Conservation (phyloP, 2,888 invertebrate species). For the Ormyrus pomaceus region DNA sequence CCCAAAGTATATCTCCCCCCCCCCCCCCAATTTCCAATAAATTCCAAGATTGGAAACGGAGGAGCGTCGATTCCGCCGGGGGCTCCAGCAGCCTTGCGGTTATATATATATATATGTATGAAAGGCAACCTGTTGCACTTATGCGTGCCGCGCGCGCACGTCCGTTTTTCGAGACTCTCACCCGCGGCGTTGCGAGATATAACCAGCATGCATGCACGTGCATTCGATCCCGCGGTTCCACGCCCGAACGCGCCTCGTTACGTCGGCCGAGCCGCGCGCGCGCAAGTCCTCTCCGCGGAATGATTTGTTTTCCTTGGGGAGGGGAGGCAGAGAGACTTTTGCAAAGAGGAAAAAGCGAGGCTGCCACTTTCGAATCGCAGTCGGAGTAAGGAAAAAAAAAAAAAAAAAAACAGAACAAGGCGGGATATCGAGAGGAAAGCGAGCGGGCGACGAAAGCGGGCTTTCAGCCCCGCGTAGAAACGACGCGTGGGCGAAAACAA, state of each 20-base stretch:
- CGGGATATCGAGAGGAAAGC: background rate
- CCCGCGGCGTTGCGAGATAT: too few relatives aligned
- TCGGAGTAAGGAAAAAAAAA: background rate
- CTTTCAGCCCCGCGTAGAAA: background rate
- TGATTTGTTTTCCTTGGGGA: background rate
- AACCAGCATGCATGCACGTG: background rate
- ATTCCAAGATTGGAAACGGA: too few relatives aligned
- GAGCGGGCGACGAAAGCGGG: background rate
- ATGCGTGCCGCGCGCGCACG: background rate
- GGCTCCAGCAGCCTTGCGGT: too few relatives aligned
- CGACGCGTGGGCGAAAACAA: background rate
- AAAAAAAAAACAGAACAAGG: background rate
- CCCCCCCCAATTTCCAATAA: too few relatives aligned
- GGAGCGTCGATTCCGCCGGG: too few relatives aligned
- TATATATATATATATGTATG: too few relatives aligned
- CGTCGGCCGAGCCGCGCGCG: background rate
- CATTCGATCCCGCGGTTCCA: background rate
- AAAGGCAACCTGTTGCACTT: background rate
- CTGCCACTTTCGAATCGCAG: too few relatives aligned
- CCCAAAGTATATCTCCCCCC: too few relatives aligned
- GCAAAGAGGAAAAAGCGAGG: background rate
- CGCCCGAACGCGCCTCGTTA: background rate
- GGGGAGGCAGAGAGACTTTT: background rate
- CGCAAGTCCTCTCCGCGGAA: background rate
- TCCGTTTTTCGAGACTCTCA: too few relatives aligned